Evolutionary conservation across 1,140 invertebrate species (phyloP).

Genomic region (Campoletis sonorensis): DNA sequence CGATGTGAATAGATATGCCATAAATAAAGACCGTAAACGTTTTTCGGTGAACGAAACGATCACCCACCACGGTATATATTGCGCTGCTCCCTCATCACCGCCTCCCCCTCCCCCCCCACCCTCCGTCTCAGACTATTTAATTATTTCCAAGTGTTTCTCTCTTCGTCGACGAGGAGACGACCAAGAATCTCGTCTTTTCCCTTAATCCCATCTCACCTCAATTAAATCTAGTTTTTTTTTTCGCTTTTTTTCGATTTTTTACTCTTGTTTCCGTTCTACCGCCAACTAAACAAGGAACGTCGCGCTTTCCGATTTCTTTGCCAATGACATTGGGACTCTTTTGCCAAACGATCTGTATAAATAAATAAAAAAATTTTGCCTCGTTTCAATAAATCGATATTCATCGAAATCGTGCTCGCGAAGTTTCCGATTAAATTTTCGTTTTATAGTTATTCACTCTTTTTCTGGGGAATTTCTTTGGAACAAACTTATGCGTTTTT

Average conservation of each 20-base stretch:
- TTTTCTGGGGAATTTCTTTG: no score
- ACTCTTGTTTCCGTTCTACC: slow-evolving; percentile 13
- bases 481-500: no score
- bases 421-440: no score
- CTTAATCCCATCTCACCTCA: neutral
- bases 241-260: no score
- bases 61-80: slow-evolving; percentile 37
- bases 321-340: neutral
- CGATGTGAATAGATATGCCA: slow-evolving; percentile 41
- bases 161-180: neutral
- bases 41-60: slow-evolving; percentile 46
- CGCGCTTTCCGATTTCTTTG: neutral
- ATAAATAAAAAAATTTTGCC: neutral
- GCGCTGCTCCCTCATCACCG: slow-evolving; percentile 22
- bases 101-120: no score
- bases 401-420: no score
- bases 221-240: slow-evolving; percentile 45
- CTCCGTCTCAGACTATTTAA: slow-evolving; percentile 46
- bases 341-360: neutral
- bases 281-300: neutral
- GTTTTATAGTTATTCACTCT: no score
- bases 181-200: neutral
- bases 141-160: slow-evolving; percentile 36
- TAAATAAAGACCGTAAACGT: slow-evolving; percentile 46
- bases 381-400: neutral